Percentiles rank a stretch among this genome's conserved stretches.
Evolutionary conservation across 1,140 invertebrate genomes (phyloP).

Genomic region (Protaetia brevitarsis): DNA sequence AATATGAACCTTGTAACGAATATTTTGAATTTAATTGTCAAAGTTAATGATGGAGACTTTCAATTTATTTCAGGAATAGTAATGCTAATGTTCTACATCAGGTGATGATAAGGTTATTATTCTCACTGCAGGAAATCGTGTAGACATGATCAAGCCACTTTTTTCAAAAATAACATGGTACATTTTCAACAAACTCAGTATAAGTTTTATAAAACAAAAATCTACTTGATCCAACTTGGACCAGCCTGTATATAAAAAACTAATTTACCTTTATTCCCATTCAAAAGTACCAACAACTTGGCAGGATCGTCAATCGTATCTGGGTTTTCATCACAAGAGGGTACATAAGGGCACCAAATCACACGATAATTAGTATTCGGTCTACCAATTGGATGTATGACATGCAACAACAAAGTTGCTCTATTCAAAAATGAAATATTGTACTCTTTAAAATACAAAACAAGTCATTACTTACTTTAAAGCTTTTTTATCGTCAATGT

Average conservation of each 20-base stretch:
- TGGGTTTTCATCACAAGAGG: slow-evolving; percentile 59
- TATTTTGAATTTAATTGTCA: no score
- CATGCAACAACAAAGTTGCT: slow-evolving; percentile 49
- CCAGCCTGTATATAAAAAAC: slow-evolving; percentile 36
- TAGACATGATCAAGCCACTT: no score
- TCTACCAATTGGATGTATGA: slow-evolving; percentile 48
- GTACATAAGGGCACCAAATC: slow-evolving; percentile 92
- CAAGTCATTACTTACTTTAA: slow-evolving; percentile 57
- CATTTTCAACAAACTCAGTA: background rate
- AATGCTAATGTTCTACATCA: no score
- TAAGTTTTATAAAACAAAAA: slow-evolving; percentile 34
- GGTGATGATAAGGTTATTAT: no score
- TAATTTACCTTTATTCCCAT: slow-evolving; percentile 64
- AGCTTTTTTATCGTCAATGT: slow-evolving; percentile 64
- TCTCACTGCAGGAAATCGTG: no score
- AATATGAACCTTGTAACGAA: no score
- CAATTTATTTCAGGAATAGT: no score
- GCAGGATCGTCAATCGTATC: slow-evolving; percentile 68
- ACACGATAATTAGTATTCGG: slow-evolving; percentile 60
- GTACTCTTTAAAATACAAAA: no score
- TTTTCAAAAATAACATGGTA: no score
- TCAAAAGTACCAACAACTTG: slow-evolving; percentile 75
- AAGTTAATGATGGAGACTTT: no score
- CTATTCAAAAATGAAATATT: no score
- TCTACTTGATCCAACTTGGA: no score